Evolutionary conservation across 2,113 vertebrate species (phyloP).

Genomic region (Shinisaurus crocodilurus): DNA sequence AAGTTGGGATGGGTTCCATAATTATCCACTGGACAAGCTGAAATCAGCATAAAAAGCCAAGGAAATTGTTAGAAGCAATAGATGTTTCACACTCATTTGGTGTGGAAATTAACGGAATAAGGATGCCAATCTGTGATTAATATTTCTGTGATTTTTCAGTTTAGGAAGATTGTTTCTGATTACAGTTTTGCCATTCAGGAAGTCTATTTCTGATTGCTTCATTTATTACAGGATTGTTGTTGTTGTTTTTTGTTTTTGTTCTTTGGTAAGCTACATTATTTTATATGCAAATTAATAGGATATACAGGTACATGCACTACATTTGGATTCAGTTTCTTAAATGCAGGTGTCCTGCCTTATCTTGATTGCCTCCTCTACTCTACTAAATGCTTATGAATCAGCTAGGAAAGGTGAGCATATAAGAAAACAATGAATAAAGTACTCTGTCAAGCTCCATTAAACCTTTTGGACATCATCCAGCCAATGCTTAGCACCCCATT

Average conservation of each 20-base stretch:
- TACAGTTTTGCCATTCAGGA: slow-evolving; percentile 21
- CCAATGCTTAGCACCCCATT: not conserved
- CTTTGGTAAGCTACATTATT: not conserved
- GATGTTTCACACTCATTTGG: slow-evolving; percentile 9
- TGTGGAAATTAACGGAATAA: not conserved
- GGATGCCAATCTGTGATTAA: slow-evolving; percentile 25
- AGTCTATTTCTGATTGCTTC: slow-evolving; percentile 9
- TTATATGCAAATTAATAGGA: slow-evolving; percentile 5
- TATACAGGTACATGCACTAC: not conserved
- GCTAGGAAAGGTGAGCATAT: not conserved
- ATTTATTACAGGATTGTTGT: slow-evolving; percentile 3
- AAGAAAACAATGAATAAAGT: not conserved
- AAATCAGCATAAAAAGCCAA: slow-evolving; percentile 38
- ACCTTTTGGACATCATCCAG: not conserved
- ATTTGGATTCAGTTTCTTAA: not conserved
- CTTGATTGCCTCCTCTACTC: not conserved
- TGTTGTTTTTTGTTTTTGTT: too few species aligned
- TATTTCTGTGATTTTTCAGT: not conserved
- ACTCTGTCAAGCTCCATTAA: not conserved
- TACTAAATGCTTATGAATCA: not conserved
- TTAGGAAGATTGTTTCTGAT: slow-evolving; percentile 17
- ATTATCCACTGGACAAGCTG: slow-evolving; percentile 19
- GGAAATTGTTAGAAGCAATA: not conserved
- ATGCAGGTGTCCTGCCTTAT: not conserved
- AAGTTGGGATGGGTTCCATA: not conserved